A percentile compares a stretch with the other conserved stretches of the same genome.
These are phyloP conservation scores for Mimachlamys varia DNA, from an alignment of 2,888 invertebrate species.

Conservation along the genomic window DNA sequence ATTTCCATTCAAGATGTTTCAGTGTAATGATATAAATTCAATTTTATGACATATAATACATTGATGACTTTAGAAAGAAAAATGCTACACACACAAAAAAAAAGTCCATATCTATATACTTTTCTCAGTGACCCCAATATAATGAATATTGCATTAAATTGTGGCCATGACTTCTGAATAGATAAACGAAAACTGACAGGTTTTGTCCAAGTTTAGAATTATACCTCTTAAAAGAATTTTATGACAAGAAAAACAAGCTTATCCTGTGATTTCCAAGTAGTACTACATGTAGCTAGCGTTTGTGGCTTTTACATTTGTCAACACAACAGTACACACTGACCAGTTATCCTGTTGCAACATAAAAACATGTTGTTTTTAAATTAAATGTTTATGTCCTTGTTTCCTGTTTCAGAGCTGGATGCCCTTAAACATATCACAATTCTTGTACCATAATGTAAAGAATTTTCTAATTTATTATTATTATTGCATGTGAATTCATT, in stretches of 20 bases:
- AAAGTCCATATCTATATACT: no score
- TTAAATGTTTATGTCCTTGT: conserved; percentile 7
- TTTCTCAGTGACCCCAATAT: no score
- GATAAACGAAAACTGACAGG: no score
- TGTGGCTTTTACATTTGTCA: not conserved
- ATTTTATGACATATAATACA: no score
- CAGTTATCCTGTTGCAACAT: not conserved
- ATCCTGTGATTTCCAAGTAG: not conserved
- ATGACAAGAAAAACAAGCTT: not conserved
- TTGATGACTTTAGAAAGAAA: no score
- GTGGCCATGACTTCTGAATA: no score
- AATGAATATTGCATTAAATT: no score
- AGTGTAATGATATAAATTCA: no score
- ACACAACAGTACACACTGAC: not conserved
- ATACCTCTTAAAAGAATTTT: not conserved
- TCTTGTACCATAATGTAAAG: not conserved
- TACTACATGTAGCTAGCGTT: not conserved
- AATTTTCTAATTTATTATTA: not conserved
- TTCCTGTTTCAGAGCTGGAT: not conserved
- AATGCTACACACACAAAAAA: no score
- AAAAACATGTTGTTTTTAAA: not conserved
- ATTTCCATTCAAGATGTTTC: no score
- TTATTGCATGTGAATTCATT: not conserved
- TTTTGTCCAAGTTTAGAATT: no score
- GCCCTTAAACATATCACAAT: not conserved